These are phyloP conservation scores for Esox lucius DNA, from an alignment of 2,797 vertebrate species.

Conservation along the genomic window DNA sequence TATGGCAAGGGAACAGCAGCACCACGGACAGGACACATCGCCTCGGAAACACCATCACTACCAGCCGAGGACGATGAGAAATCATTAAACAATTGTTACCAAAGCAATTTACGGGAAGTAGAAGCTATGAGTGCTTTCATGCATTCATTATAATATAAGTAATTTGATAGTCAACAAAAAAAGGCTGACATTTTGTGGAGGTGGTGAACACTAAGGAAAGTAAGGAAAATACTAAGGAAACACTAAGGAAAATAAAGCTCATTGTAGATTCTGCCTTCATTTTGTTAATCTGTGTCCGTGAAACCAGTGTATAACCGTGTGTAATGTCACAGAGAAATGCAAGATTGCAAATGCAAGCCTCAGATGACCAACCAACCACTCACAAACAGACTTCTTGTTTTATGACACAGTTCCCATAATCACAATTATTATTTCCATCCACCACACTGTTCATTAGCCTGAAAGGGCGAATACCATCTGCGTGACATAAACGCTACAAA, in stretches of 20 bases:
- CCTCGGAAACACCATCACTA: not conserved
- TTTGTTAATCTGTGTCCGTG: too few relatives aligned
- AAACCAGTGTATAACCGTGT: too few relatives aligned
- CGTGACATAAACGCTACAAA: too few relatives aligned
- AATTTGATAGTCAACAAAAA: conserved; percentile 24
- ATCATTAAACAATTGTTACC: conserved; percentile 45
- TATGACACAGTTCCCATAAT: too few relatives aligned
- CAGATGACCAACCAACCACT: not conserved
- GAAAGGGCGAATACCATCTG: too few relatives aligned
- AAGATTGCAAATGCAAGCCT: conserved; percentile 11
- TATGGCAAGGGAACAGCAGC: conserved; percentile 53
- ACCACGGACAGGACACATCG: too few relatives aligned
- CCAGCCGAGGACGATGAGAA: conserved; percentile 44
- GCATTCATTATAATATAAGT: conserved; percentile 8
- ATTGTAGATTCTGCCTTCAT: too few relatives aligned
- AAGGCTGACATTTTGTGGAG: conserved; percentile 22
- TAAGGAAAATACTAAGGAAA: too few relatives aligned
- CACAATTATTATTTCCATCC: too few relatives aligned
- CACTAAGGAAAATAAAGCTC: too few relatives aligned
- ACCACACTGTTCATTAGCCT: too few relatives aligned
- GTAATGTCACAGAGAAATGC: not conserved
- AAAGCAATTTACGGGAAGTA: conserved; percentile 16
- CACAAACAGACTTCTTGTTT: too few relatives aligned
- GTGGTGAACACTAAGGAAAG: conserved; percentile 22
- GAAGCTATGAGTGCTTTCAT: conserved; percentile 15